Evolutionary conservation across 1,140 invertebrate species (phyloP), one percentile per base, ranked within the genome.

Genomic region (Drosophila bifasciata): DNA sequence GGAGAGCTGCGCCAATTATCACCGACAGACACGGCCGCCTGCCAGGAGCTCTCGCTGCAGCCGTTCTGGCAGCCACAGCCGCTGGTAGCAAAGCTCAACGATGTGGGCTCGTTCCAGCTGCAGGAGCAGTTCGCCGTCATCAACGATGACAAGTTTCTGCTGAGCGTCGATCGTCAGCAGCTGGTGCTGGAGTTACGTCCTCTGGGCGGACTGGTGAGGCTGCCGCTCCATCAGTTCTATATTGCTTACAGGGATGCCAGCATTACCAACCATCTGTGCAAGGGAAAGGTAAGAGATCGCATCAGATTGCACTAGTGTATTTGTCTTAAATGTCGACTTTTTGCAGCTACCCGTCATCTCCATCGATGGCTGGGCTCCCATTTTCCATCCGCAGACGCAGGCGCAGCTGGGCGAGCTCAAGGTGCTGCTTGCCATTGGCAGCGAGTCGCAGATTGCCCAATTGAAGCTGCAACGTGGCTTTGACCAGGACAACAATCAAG

Each of bases 161-260:
- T 93, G 43, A 92, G 92, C 61, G 92, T 93, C 6, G 92, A 93
- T 66, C 92, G 94, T 39, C 94, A 94, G 85, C 93, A 92, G 59
- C 92, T 94, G 68, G 81, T 93, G 2, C 78, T 93, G n/a, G 93
- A 94, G 76, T 89, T 94, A 48, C 93, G 93, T 68, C 92, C 92
- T 9, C 55, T 89, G 2, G 72, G 94, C 25, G 94, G 94, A 25
- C 91, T 94, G 45, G 91, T 93, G 4, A 93, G 93, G 80, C 70
- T 95, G 39, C 91, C 93, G 6, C 80, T 95, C 32, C 93, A 94
- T 86, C 93, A 94, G 51, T 92, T 94, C 71, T 94, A 93, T 64
- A 81, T 94, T 23, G 93, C 93, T 1, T 94, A 93, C 68, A 91
- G 93, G 68, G 94, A 94, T 91, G 89, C 92, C 39, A 89, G 90